phyloP scores from a whole-genome alignment of 2,888 invertebrate genomes.

The Lepidochrysops patricia region DNA sequence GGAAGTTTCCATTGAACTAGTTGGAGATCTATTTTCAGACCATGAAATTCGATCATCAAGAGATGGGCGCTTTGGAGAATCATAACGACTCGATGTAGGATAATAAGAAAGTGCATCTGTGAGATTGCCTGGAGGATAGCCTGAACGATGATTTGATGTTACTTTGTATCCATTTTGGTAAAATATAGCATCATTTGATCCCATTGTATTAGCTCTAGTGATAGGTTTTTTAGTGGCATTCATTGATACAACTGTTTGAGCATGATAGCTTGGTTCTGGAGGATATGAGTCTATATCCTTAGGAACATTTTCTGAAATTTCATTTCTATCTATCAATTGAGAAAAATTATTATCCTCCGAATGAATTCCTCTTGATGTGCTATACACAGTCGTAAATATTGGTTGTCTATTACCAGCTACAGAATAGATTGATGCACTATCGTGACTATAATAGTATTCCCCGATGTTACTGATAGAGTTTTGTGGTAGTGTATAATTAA shows the following conservation, averaged over 20 bases:
- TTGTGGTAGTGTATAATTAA: constrained; percentile 41
- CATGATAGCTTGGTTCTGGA: constrained; percentile 73
- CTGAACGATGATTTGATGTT: constrained; percentile 75
- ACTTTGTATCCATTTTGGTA: constrained; percentile 80
- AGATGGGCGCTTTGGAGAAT: constrained; percentile 70
- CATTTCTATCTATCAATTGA: constrained; percentile 78
- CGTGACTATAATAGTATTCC: constrained; percentile 62
- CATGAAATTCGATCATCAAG: constrained; percentile 77
- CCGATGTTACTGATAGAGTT: constrained; percentile 49
- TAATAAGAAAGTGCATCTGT: constrained; percentile 89
- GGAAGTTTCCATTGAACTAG: constrained; percentile 76
- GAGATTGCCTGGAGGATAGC: constrained; percentile 81
- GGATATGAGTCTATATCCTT: constrained; percentile 62
- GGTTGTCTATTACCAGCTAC: constrained; percentile 83
- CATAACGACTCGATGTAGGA: constrained; percentile 80
- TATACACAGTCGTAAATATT: constrained; percentile 83
- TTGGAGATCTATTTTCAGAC: constrained; percentile 76
- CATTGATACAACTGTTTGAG: constrained; percentile 68
- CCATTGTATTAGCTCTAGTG: constrained; percentile 75
- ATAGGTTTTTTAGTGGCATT: constrained; percentile 62
- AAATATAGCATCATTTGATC: constrained; percentile 65
- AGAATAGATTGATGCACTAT: constrained; percentile 82
- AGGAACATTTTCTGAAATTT: constrained; percentile 54
- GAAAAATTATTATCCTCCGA: constrained; percentile 79
- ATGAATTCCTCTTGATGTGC: constrained; percentile 77